phyloP scores from a whole-genome alignment of 2,888 invertebrate genomes.

The Drosophila prostipennis region DNA sequence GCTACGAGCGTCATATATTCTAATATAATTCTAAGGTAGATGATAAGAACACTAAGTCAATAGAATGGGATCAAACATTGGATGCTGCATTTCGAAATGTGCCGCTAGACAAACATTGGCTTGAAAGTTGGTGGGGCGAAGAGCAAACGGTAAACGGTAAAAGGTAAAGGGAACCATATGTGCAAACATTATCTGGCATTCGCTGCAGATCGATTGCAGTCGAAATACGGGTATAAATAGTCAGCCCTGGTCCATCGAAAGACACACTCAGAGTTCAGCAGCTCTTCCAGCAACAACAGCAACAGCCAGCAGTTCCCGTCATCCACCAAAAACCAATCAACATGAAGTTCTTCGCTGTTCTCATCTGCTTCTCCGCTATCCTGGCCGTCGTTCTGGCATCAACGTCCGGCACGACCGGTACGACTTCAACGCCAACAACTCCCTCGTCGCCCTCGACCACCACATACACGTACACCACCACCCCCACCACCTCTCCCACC shows the following conservation, averaged over 20 bases:
- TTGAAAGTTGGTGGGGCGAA: constrained; percentile 4
- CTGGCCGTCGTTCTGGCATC: constrained; percentile 14
- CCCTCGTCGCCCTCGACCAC: constrained; percentile 23
- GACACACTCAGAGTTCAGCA: constrained; percentile 53
- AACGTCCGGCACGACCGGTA: too few species aligned
- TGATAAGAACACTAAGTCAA: constrained; percentile 9
- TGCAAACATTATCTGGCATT: constrained; percentile 43
- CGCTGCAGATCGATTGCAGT: background rate
- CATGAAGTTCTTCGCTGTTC: constrained; percentile 57
- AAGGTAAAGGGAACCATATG: constrained; percentile 45
- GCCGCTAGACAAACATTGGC: constrained; percentile 28
- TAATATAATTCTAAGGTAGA: constrained; percentile 40
- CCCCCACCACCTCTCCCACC: background rate
- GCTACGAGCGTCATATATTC: constrained; percentile 83
- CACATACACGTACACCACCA: constrained; percentile 45
- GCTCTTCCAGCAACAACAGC: constrained; percentile 34
- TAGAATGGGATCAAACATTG: constrained; percentile 26
- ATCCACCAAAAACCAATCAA: constrained; percentile 7
- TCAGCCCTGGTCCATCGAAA: constrained; percentile 21
- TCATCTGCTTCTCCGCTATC: constrained; percentile 36
- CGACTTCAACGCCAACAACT: background rate
- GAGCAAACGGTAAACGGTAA: constrained; percentile 1
- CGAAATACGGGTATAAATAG: constrained; percentile 51
- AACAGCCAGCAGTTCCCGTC: constrained; percentile 9
- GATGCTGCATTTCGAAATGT: constrained; percentile 50